A percentile compares a stretch with the other conserved stretches of the same genome.
These are phyloP conservation scores for Danionella dracula DNA, from an alignment of 2,797 vertebrate species.

Conservation along the genomic window DNA sequence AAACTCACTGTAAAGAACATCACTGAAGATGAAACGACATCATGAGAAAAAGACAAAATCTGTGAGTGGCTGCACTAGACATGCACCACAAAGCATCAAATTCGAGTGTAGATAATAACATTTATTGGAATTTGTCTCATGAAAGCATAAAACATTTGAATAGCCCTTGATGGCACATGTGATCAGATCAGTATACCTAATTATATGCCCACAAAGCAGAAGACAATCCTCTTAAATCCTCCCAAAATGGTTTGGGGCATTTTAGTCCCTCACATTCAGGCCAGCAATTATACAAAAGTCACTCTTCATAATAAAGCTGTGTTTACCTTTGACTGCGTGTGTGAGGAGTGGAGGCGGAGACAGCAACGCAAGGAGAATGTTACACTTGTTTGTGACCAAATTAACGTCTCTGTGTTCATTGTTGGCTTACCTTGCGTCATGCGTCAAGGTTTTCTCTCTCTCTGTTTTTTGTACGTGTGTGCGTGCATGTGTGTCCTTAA, in stretches of 20 bases:
- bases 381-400: conserved; percentile 40
- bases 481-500: not conserved
- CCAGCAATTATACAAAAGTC: not conserved
- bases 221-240: no score
- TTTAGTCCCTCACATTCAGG: no score
- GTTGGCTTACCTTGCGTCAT: conserved; percentile 30
- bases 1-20: conserved; percentile 4
- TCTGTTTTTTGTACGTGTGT: no score
- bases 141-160: no score
- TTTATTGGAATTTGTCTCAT: no score
- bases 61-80: conserved; percentile 7
- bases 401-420: conserved; percentile 19
- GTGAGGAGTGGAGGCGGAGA: conserved; percentile 4
- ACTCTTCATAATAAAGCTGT: not conserved
- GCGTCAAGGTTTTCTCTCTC: not conserved
- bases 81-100: not conserved
- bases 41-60: not conserved
- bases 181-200: no score
- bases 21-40: conserved; percentile 4
- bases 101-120: no score
- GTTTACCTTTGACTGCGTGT: not conserved
- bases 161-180: no score
- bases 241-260: no score
- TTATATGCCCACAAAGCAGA: no score
- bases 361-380: conserved; percentile 45